Conservation (phyloP, 1,140 invertebrate genomes). For the Drosophila mayri region DNA sequence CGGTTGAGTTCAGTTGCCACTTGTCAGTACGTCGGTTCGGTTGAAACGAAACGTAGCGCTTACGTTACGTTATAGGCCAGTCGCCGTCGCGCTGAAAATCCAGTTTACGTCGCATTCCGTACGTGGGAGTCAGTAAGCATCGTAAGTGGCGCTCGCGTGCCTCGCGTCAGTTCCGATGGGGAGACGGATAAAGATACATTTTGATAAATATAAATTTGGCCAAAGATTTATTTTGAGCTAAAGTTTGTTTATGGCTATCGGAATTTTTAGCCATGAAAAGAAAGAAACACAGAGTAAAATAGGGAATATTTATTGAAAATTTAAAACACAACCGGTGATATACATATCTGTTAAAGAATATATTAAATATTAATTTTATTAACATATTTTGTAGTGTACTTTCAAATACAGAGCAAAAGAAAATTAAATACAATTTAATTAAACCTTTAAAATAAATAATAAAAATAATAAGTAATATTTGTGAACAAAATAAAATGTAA, state of each 20-base stretch:
- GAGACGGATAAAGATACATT: constrained; percentile 22
- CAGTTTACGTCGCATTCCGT: constrained; percentile 43
- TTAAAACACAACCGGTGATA: not conserved
- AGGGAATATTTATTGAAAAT: not conserved
- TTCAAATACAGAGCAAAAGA: not conserved
- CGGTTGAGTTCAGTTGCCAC: constrained; percentile 68
- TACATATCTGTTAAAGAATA: not conserved
- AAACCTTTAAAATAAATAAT: too few relatives aligned
- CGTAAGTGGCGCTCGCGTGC: constrained; percentile 44
- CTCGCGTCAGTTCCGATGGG: constrained; percentile 5
- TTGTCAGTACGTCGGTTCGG: constrained; percentile 75
- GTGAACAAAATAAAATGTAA: not conserved
- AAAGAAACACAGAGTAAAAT: not conserved
- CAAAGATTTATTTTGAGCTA: constrained; percentile 30
- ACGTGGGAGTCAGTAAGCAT: constrained; percentile 35
- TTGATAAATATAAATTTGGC: constrained; percentile 17
- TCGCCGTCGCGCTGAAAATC: constrained; percentile 28
- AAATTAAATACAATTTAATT: not conserved
- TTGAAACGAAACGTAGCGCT: constrained; percentile 27
- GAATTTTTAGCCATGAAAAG: not conserved
- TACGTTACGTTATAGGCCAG: constrained; percentile 10
- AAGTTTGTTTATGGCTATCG: not conserved
- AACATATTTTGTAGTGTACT: too few relatives aligned
- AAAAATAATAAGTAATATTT: not conserved
- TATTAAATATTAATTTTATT: not conserved